Conservation (phyloP, 2,797 vertebrate species). For the Falco concolor region DNA sequence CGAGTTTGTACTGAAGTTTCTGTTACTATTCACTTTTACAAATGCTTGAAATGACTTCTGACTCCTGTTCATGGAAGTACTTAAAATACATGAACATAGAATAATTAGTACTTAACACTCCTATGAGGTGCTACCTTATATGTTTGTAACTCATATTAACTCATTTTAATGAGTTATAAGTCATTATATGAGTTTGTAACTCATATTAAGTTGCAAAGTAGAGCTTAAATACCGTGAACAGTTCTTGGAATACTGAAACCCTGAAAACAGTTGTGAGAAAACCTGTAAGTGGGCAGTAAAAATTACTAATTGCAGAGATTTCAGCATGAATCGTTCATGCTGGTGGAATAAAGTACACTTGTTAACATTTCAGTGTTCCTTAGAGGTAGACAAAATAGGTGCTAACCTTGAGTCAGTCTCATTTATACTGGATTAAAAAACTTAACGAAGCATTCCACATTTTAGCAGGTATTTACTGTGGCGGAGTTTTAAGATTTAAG, state of each 20-base stretch:
- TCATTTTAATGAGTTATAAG: no score
- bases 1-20: not conserved
- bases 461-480: not conserved
- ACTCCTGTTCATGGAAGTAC: not conserved
- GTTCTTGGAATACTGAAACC: not conserved
- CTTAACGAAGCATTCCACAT: not conserved
- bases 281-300: not conserved
- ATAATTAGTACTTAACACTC: not conserved
- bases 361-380: not conserved
- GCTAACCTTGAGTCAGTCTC: not conserved
- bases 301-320: not conserved
- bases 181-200: not conserved
- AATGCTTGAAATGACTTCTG: not conserved
- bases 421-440: not conserved
- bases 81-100: not conserved
- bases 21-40: not conserved
- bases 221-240: rapidly evolving
- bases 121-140: not conserved
- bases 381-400: not conserved
- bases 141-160: not conserved
- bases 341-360: not conserved
- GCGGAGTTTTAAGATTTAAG: not conserved
- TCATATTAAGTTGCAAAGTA: not conserved
- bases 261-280: not conserved
- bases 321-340: not conserved